These are phyloP conservation scores for Pinna nobilis DNA, from an alignment of 1,140 invertebrate species.

Conservation along the genomic window DNA sequence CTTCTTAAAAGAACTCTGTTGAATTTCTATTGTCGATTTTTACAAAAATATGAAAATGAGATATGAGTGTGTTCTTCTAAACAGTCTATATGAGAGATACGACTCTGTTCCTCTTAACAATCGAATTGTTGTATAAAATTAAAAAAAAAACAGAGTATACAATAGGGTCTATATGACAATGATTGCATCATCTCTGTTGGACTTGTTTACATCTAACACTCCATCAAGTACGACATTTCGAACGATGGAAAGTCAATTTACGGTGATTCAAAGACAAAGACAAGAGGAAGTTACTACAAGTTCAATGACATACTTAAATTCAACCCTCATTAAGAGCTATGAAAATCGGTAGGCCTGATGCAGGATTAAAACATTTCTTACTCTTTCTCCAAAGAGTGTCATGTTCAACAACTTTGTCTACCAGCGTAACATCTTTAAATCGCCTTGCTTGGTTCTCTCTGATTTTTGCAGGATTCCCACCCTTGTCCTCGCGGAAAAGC, in stretches of 20 bases:
- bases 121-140: no score
- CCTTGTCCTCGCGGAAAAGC: constrained; percentile 96
- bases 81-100: no score
- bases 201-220: background rate
- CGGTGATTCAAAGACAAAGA: no score
- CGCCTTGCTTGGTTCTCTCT: constrained; percentile 93
- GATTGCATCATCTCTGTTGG: constrained; percentile 23
- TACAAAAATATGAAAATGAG: no score
- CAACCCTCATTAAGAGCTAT: background rate
- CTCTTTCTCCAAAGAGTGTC: constrained; percentile 93
- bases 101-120: no score
- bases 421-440: constrained; percentile 93
- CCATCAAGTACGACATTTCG: background rate
- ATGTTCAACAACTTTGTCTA: constrained; percentile 92
- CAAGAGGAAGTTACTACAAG: no score
- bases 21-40: no score
- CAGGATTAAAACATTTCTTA: constrained; percentile 70
- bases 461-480: constrained; percentile 92
- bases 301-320: background rate
- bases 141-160: no score
- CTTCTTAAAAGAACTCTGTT: no score
- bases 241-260: no score
- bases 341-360: background rate
- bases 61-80: no score
- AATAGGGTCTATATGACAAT: no score